Percentiles rank a stretch among this genome's conserved stretches.
phyloP scores from a whole-genome alignment of 2,113 vertebrate genomes.

The Hoplias malabaricus region DNA sequence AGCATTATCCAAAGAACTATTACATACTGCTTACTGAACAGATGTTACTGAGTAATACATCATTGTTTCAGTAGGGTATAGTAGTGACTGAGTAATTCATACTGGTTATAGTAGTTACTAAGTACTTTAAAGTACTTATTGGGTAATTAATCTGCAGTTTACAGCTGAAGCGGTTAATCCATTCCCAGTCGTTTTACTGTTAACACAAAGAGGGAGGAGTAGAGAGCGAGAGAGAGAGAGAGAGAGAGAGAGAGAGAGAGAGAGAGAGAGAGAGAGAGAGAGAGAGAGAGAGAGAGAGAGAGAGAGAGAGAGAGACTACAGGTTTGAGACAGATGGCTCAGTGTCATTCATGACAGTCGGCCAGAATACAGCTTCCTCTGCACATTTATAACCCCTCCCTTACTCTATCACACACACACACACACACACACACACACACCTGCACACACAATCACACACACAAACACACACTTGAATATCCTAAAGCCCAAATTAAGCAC shows the following conservation, averaged over 20 bases:
- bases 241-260: slow-evolving; percentile 78
- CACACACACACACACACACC: slow-evolving; percentile 24
- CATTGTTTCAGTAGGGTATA: background rate
- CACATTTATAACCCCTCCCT: slow-evolving; percentile 70
- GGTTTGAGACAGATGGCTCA: slow-evolving; percentile 98
- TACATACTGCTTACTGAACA: no score
- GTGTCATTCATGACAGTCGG: slow-evolving; percentile 95
- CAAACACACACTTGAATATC: slow-evolving; percentile 1
- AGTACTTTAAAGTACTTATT: background rate
- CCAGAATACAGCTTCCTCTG: slow-evolving; percentile 89
- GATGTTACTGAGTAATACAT: background rate
- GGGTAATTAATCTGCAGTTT: no score
- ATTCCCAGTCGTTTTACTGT: no score
- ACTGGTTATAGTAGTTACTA: no score
- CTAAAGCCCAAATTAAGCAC: background rate
- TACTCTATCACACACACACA: background rate
- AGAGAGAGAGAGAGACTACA: slow-evolving; percentile 82
- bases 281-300: slow-evolving; percentile 69
- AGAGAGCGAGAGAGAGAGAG: slow-evolving; percentile 65
- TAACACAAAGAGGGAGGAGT: background rate
- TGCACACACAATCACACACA: slow-evolving; percentile 23
- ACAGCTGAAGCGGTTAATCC: no score
- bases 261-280: slow-evolving; percentile 43
- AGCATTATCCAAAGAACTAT: no score
- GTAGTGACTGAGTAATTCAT: background rate